phyloP scores from a whole-genome alignment of 1,140 invertebrate species.

The Gyrodactylus salaris region DNA sequence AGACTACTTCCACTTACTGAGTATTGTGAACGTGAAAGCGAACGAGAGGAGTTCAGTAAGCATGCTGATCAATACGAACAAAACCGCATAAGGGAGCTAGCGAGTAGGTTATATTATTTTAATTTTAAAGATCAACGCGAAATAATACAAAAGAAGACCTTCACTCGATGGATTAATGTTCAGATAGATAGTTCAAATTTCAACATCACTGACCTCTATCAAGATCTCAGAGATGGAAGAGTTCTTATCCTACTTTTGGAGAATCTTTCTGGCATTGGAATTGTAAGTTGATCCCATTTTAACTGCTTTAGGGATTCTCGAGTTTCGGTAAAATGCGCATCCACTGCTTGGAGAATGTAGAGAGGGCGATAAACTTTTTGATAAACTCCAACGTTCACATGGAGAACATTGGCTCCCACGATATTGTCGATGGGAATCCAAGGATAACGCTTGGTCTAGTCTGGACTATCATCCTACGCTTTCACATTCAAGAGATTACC shows the following conservation, averaged over 20 bases:
- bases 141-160: slow-evolving; percentile 97
- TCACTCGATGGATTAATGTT: slow-evolving; percentile 88
- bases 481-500: slow-evolving; percentile 49
- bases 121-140: slow-evolving; percentile 52
- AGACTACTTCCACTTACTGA: background rate
- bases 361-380: slow-evolving; percentile 78
- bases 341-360: slow-evolving; percentile 96
- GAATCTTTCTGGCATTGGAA: slow-evolving; percentile 35
- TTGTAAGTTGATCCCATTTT: background rate
- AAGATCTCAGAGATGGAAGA: slow-evolving; percentile 85
- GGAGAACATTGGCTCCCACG: slow-evolving; percentile 91
- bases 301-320: slow-evolving; percentile 22
- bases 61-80: background rate
- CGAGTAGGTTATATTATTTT: background rate
- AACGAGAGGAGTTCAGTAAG: background rate
- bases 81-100: background rate
- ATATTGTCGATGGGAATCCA: slow-evolving; percentile 80
- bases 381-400: slow-evolving; percentile 83
- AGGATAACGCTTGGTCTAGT: slow-evolving; percentile 77
- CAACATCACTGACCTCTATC: slow-evolving; percentile 72
- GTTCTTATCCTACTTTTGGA: slow-evolving; percentile 84
- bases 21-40: background rate
- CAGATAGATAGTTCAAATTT: slow-evolving; percentile 74
- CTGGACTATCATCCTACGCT: slow-evolving; percentile 83
- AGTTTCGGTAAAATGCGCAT: slow-evolving; percentile 85